Evolutionary conservation across 2,888 invertebrate genomes (phyloP), one percentile per base, ranked within the genome.

Genomic region (Stegophylla sp.): DNA sequence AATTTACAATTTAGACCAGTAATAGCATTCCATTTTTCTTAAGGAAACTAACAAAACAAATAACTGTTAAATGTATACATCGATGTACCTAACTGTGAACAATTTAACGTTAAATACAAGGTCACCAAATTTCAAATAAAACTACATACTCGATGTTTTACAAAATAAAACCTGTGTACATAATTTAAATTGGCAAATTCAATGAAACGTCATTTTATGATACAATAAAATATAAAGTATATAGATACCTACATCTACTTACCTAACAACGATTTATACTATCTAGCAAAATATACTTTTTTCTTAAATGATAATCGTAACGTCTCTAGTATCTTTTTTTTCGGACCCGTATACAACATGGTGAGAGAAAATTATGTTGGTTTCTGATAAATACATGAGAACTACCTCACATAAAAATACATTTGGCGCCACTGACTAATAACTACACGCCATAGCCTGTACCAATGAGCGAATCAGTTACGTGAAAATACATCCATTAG

Each of bases 1-100:
- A 74, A 28, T 15, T 61, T 5, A 45, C 73, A n/a, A 48, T 61
- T 74, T 28, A 74, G 45, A 61, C 17, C 41, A 26, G 3, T 17
- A 59, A 73, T 12, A 73, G 28, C 73, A 61, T 74, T 61, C 61
- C n/a, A 28, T n/a, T 74, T 28, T 61, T 61, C 26, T 45, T 10
- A 0, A 17, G 7, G 26, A 73, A 73, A 61, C 61, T 12, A 61
- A 56, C 17, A 28, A 59, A 23, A 72, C 61, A 61, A 61, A 61
- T 48, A 74, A 63, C 61, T 34, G 48, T 61, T 48, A 48, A 74
- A 48, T 28, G 3, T 20, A 73, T 13, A 28, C 28, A 20, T 73
- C 4, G n/a, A 45, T 28, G 20, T 48, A 48, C n/a, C n/a, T n/a
- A n/a, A 73, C n/a, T 59, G 20, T 45, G 13, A 53, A 71, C 34